Conservation (phyloP, 2,113 vertebrate genomes). For the Tursiops truncatus region DNA sequence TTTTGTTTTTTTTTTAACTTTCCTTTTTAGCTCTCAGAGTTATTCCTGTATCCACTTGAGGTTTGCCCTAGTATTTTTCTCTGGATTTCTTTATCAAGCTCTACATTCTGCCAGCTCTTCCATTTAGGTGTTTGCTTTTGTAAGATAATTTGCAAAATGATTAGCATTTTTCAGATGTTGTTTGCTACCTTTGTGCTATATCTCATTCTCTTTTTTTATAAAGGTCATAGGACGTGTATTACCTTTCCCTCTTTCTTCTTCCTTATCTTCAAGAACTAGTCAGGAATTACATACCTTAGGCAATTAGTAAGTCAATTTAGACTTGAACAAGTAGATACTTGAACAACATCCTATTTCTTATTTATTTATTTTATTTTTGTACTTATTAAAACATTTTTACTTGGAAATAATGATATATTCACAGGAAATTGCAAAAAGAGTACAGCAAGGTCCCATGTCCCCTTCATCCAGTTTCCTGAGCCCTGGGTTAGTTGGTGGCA, state of each 20-base stretch:
- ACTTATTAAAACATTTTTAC: neutral
- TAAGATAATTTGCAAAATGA: constrained; percentile 46
- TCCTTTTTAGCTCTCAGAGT: constrained; percentile 55
- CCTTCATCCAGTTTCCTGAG: neutral
- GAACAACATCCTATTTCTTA: neutral
- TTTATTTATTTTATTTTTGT: neutral
- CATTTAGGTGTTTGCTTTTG: constrained; percentile 63
- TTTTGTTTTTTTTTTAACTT: neutral
- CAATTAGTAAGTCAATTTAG: neutral
- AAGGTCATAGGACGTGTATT: neutral
- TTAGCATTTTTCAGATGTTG: constrained; percentile 22
- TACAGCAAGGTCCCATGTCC: neutral
- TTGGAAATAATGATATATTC: neutral
- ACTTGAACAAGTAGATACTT: neutral
- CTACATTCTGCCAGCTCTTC: constrained; percentile 58
- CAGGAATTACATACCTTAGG: neutral
- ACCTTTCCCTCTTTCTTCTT: neutral
- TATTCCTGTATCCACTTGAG: constrained; percentile 71
- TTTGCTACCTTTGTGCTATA: constrained; percentile 23
- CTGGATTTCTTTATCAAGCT: constrained; percentile 62
- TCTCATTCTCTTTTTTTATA: neutral
- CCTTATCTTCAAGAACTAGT: neutral
- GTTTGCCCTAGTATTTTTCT: constrained; percentile 67
- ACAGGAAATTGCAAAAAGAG: neutral
- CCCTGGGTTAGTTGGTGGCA: neutral